phyloP scores from a whole-genome alignment of 2,888 invertebrate species.

The Micropterix aruncella region DNA sequence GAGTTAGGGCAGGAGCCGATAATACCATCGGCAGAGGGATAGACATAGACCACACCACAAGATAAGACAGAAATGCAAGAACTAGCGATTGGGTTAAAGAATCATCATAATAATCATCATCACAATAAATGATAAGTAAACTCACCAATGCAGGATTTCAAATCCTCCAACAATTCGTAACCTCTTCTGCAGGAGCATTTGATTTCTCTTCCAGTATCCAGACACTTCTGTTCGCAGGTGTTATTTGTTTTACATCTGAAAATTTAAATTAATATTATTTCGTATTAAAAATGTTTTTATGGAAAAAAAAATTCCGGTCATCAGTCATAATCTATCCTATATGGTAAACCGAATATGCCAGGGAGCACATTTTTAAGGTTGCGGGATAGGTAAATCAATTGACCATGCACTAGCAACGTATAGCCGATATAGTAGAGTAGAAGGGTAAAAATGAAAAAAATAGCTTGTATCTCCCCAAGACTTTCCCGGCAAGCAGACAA shows the following conservation, averaged over 20 bases:
- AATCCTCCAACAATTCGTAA: slow-evolving; percentile 50
- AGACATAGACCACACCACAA: background rate
- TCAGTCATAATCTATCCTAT: too few relatives aligned
- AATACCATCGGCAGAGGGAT: background rate
- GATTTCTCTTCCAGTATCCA: slow-evolving; percentile 51
- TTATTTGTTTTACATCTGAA: slow-evolving; percentile 44
- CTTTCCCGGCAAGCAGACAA: too few relatives aligned
- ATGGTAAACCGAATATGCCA: too few relatives aligned
- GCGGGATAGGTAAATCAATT: too few relatives aligned
- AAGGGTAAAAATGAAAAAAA: too few relatives aligned
- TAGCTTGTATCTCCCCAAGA: too few relatives aligned
- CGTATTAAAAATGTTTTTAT: slow-evolving; percentile 4
- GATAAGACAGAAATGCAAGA: background rate
- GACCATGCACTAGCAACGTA: too few relatives aligned
- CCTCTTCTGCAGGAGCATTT: slow-evolving; percentile 61
- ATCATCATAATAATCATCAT: background rate
- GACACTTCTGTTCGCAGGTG: slow-evolving; percentile 62
- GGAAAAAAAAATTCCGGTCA: too few relatives aligned
- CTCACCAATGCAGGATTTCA: slow-evolving; percentile 48
- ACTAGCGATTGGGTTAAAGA: too few relatives aligned
- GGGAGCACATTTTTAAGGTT: too few relatives aligned
- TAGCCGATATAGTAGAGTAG: too few relatives aligned
- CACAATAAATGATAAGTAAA: background rate
- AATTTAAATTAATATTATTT: background rate
- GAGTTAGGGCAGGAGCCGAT: too few relatives aligned